phyloP scores from a whole-genome alignment of 2,888 invertebrate genomes.

The Belgica antarctica region DNA sequence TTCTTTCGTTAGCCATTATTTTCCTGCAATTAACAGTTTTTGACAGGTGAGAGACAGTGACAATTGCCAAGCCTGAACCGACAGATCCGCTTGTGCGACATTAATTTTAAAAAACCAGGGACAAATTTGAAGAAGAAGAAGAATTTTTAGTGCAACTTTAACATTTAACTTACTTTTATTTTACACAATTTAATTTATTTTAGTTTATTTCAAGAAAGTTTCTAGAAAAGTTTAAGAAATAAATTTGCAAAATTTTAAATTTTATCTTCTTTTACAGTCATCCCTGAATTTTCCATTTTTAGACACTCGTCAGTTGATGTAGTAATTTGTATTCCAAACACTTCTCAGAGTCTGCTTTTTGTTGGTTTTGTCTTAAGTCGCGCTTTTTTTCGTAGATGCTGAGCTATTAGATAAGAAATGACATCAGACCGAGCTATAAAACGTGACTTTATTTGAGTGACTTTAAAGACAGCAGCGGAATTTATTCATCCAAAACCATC shows the following conservation, averaged over 20 bases:
- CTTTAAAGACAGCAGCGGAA: conserved; percentile 29
- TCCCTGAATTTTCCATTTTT: too few species aligned
- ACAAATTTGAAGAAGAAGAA: too few species aligned
- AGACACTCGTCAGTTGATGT: not conserved
- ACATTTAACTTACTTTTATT: too few species aligned
- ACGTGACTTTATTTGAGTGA: conserved; percentile 43
- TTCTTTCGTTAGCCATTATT: too few species aligned
- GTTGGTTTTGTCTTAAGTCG: not conserved
- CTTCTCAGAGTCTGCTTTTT: conserved; percentile 16
- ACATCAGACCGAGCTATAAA: conserved; percentile 42
- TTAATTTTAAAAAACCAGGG: too few species aligned
- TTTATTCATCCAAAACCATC: not conserved
- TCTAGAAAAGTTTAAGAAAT: too few species aligned
- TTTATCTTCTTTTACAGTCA: too few species aligned
- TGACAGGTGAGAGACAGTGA: conserved; percentile 4
- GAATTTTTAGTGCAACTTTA: too few species aligned
- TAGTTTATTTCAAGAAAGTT: too few species aligned
- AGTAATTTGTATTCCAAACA: conserved; percentile 41
- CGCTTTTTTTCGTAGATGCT: not conserved
- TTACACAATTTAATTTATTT: too few species aligned
- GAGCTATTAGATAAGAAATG: conserved; percentile 30
- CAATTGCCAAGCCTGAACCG: not conserved
- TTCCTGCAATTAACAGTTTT: not conserved
- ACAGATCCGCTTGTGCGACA: conserved; percentile 4
- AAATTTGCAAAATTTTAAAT: too few species aligned